These are phyloP conservation scores for Crocuta crocuta DNA, from an alignment of 2,113 vertebrate genomes.

Conservation along the genomic window DNA sequence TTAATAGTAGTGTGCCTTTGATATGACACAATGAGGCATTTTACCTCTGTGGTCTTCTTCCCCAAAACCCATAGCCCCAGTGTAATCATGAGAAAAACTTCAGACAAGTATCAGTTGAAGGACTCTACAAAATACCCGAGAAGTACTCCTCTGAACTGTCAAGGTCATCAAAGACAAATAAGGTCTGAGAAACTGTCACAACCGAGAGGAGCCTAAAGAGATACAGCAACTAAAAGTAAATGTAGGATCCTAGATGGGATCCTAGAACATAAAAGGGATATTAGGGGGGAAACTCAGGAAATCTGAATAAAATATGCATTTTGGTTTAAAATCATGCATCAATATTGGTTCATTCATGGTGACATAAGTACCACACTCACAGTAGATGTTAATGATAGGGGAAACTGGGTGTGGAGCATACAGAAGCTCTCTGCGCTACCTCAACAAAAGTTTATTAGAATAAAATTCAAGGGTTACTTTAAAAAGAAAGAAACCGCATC, in stretches of 20 bases:
- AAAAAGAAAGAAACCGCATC: neutral
- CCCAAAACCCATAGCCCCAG: neutral
- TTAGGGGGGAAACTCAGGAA: neutral
- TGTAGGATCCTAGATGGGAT: neutral
- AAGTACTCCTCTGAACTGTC: neutral
- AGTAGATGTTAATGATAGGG: neutral
- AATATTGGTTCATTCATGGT: neutral
- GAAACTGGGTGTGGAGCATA: neutral
- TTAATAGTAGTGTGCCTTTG: too few species aligned
- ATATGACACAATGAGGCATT: neutral
- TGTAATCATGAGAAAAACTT: neutral
- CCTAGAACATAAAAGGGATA: neutral
- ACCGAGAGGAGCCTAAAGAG: neutral
- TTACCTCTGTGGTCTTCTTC: neutral
- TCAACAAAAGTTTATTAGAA: neutral
- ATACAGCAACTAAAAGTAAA: neutral
- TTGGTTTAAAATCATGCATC: neutral
- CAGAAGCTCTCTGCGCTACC: neutral
- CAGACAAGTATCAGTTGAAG: neutral
- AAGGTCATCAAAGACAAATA: neutral
- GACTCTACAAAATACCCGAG: neutral
- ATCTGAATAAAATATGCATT: neutral
- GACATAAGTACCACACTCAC: fast-evolving
- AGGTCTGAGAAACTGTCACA: neutral
- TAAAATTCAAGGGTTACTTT: neutral